phyloP scores from a whole-genome alignment of 2,797 vertebrate genomes.

The Pseudochirops cupreus region DNA sequence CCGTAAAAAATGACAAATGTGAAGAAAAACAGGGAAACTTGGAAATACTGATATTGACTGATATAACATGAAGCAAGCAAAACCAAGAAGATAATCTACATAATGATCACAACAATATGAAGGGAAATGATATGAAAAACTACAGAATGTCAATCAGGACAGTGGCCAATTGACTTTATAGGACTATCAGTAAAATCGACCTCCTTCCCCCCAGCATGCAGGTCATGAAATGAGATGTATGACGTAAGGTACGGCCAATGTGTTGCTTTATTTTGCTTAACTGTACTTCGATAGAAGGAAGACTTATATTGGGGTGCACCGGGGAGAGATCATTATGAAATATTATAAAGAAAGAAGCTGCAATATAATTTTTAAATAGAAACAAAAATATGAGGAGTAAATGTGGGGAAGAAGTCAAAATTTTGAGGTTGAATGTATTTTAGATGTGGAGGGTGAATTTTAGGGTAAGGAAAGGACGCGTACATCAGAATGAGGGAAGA shows the following conservation, averaged over 20 bases:
- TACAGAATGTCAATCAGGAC: not conserved
- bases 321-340: not conserved
- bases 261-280: not conserved
- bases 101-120: not conserved
- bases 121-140: not conserved
- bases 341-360: not conserved
- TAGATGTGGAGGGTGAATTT: not conserved
- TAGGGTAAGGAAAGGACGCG: not conserved
- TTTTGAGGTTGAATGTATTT: not conserved
- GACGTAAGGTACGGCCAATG: not conserved
- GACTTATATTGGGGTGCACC: not conserved
- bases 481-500: not conserved
- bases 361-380: not conserved
- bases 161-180: not conserved
- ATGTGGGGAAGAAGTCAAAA: not conserved
- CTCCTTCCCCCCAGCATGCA: not conserved
- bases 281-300: not conserved
- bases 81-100: not conserved
- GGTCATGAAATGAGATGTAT: not conserved
- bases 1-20: not conserved
- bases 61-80: not conserved
- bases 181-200: not conserved
- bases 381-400: not conserved
- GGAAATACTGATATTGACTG: not conserved
- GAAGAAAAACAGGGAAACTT: not conserved